phyloP scores from a whole-genome alignment of 2,113 vertebrate species.

The Brachypodius melanocephalos region DNA sequence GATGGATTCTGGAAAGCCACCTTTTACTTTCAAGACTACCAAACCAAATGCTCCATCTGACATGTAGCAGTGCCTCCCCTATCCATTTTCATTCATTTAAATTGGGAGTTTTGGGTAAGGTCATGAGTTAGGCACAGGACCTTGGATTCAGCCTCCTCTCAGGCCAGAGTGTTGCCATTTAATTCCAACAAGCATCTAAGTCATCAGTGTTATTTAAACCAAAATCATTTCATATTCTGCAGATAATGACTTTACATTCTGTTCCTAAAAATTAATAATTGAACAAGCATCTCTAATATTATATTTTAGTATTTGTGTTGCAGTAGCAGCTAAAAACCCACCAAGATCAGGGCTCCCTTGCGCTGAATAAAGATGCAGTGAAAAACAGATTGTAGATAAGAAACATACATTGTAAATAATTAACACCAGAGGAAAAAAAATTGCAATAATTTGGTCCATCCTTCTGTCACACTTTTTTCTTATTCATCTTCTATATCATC shows the following conservation, averaged over 20 bases:
- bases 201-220: background rate
- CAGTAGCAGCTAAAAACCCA: background rate
- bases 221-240: background rate
- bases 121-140: background rate
- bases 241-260: background rate
- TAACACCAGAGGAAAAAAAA: conserved; percentile 24
- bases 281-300: background rate
- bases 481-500: background rate
- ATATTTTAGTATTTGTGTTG: background rate
- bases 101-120: background rate
- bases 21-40: background rate
- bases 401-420: conserved; percentile 50
- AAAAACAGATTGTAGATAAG: conserved; percentile 44
- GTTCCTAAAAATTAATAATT: background rate
- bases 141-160: background rate
- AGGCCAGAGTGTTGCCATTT: background rate
- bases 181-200: background rate
- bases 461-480: background rate
- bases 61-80: background rate
- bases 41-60: background rate
- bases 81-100: background rate
- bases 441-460: conserved; percentile 27
- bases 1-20: background rate
- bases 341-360: conserved; percentile 19
- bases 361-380: background rate